Evolutionary conservation across 2,113 vertebrate genomes (phyloP), one percentile per base, ranked within the genome.

Genomic region (Brachyistius frenatus): DNA sequence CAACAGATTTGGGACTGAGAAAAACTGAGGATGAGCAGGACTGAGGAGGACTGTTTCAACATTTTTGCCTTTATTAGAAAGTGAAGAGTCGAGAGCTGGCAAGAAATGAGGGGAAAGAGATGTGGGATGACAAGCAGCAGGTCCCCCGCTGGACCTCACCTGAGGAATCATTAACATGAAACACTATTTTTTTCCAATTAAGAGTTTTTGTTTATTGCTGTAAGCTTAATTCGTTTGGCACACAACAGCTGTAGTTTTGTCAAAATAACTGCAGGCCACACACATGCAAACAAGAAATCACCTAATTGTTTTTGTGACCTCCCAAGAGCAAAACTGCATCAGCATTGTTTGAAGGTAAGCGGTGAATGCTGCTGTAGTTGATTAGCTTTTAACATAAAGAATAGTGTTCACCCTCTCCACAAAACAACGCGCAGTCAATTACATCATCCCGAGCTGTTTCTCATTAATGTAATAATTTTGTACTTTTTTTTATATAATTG

Each of bases 311-410:
- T 62, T 23, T 23, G 23, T 74, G 66, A 56, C 64, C 78, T 69
- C 60, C 72, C 67, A 70, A 66, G 50, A 85, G 37, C 65, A 47
- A 80, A 76, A 54, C 46, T 52, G 50, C 63, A 60, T 58, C 52
- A 68, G 53, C 55, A 54, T 55, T 72, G 65, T 78, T 84, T 72
- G 31, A 66, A 58, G 60, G 52, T 57, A 50, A 76, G 58, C 44
- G 36, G 30, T 5, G 37, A 50, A 35, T 49, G 37, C 49, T 62
- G 46, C 73, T 72, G 79, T 55, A 55, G 49, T 68, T 73, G 10
- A 75, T 81, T 75, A 83, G 65, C 41, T 72, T 80, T 67, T 35
- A 81, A 80, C 57, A 78, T 75, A 71, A 78, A 73, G 49, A 78
- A 67, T 61, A 58, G 61, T 61, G 50, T 67, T 72, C 54, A 23